A percentile compares a stretch with the other conserved stretches of the same genome.
Evolutionary conservation across 1,140 invertebrate species (phyloP).

Genomic region (Galendromus occidentalis): DNA sequence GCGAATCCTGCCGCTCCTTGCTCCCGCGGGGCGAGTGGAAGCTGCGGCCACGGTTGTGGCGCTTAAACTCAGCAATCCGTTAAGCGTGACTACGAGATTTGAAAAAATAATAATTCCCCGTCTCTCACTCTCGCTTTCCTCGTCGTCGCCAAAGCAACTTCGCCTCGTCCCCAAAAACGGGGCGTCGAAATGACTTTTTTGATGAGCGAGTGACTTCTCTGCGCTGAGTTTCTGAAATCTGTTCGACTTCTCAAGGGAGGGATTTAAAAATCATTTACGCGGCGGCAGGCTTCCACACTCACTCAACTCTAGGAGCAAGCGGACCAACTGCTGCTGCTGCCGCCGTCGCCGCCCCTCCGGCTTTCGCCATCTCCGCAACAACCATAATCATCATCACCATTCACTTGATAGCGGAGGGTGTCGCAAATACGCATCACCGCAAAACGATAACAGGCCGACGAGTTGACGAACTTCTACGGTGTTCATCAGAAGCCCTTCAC

Average conservation of each 20-base stretch:
- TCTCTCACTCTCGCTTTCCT: background rate
- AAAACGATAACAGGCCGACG: no score
- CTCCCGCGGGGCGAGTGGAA: no score
- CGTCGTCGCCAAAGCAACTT: background rate
- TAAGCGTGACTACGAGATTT: conserved; percentile 11
- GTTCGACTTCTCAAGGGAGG: background rate
- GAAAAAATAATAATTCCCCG: conserved; percentile 1
- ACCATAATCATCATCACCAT: no score
- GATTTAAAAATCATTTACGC: conserved; percentile 12
- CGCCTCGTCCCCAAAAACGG: background rate
- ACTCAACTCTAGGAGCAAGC: background rate
- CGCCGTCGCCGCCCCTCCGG: no score
- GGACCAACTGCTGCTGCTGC: no score
- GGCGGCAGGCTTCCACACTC: background rate
- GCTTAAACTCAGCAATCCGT: background rate
- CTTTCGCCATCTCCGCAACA: no score
- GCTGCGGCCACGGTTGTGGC: no score
- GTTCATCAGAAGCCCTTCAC: no score
- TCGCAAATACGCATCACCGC: no score
- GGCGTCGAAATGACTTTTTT: conserved; percentile 12
- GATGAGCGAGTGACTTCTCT: background rate
- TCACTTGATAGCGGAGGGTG: no score
- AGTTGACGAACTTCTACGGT: no score
- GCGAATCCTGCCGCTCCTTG: no score
- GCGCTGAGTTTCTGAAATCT: background rate